Evolutionary conservation across 2,113 vertebrate species (phyloP).

Genomic region (Apodemus sylvaticus): DNA sequence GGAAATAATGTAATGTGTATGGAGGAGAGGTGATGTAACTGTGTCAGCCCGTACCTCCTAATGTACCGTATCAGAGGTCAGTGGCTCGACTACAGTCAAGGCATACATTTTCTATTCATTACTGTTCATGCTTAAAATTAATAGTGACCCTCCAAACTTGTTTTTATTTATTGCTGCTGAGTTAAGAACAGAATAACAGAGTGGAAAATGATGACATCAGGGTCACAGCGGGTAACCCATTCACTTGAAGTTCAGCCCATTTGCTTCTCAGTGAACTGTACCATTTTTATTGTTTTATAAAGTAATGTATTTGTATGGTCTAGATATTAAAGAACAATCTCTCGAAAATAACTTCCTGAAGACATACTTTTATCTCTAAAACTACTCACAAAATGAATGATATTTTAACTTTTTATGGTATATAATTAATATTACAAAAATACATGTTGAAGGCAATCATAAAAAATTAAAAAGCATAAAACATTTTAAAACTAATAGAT

Average conservation of each 20-base stretch:
- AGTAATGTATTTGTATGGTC: conserved; percentile 34
- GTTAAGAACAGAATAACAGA: conserved; percentile 59
- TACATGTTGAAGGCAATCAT: background rate
- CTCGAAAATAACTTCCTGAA: conserved; percentile 54
- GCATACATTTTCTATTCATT: conserved; percentile 35
- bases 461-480: conserved; percentile 28
- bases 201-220: conserved; percentile 49
- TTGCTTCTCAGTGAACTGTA: conserved; percentile 47
- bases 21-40: conserved; percentile 28
- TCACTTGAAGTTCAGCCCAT: conserved; percentile 48
- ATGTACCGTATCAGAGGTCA: conserved; percentile 28
- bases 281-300: conserved; percentile 44
- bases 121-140: conserved; percentile 47
- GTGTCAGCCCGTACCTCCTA: conserved; percentile 47
- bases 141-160: conserved; percentile 64
- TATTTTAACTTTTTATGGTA: conserved; percentile 40
- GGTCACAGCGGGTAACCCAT: conserved; percentile 52
- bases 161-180: conserved; percentile 60
- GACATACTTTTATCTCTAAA: conserved; percentile 42
- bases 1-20: conserved; percentile 47
- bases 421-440: conserved; percentile 32
- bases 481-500: background rate
- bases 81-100: background rate
- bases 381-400: conserved; percentile 25
- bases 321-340: conserved; percentile 38